Evolutionary conservation across 2,797 vertebrate species (phyloP).

Genomic region (Eulemur albifrons): DNA sequence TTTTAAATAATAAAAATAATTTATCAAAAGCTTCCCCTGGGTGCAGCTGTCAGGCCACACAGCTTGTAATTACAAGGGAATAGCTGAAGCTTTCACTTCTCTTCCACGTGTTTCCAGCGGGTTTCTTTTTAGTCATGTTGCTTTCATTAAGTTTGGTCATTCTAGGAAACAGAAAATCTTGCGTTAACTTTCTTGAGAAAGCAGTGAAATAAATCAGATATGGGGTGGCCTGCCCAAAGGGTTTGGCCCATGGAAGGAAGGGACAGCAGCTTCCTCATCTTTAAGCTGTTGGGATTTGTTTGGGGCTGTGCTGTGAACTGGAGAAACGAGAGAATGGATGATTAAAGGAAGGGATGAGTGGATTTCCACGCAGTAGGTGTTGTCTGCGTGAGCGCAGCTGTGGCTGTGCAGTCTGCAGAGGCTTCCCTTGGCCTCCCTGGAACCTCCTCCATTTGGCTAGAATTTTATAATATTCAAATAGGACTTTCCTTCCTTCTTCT

Average conservation of each 20-base stretch:
- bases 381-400: neutral
- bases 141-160: constrained; percentile 68
- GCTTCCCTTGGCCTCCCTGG: too few relatives aligned
- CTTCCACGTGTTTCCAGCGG: constrained; percentile 65
- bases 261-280: neutral
- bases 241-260: neutral
- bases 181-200: neutral
- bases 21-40: neutral
- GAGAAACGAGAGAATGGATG: neutral
- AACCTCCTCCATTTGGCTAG: neutral
- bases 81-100: constrained; percentile 58
- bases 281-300: too few relatives aligned
- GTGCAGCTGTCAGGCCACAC: constrained; percentile 77
- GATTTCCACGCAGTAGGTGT: fast-evolving
- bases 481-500: neutral
- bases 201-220: neutral
- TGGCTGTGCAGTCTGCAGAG: neutral
- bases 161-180: constrained; percentile 68
- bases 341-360: neutral
- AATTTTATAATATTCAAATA: neutral
- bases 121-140: constrained; percentile 67
- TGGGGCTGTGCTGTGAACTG: neutral
- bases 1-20: constrained; percentile 18
- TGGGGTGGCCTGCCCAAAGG: neutral
- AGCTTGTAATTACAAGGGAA: constrained; percentile 49